These are phyloP conservation scores for Platanista minor DNA, from an alignment of 2,113 vertebrate genomes.

Conservation along the genomic window DNA sequence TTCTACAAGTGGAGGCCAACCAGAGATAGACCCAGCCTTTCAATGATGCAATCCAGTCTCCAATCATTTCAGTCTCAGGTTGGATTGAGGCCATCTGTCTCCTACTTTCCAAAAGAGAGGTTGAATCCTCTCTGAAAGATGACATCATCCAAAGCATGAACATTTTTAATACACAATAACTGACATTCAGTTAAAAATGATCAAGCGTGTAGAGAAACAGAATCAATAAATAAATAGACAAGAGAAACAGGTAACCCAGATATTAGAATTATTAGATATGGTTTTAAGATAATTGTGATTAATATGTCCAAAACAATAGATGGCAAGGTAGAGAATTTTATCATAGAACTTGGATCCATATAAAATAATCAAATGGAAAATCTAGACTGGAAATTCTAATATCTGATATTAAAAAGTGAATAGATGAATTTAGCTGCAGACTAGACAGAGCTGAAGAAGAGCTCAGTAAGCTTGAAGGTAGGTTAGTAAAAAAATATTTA, in stretches of 20 bases:
- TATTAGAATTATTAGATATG: background rate
- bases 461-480: background rate
- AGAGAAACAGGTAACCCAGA: background rate
- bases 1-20: background rate
- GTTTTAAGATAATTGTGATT: constrained; percentile 2
- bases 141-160: background rate
- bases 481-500: background rate
- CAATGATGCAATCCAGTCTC: background rate
- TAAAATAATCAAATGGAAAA: background rate
- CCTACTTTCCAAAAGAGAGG: background rate
- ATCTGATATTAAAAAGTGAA: background rate
- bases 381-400: background rate
- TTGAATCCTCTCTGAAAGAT: background rate
- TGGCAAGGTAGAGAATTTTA: background rate
- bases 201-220: background rate
- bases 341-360: background rate
- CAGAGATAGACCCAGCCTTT: background rate
- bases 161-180: background rate
- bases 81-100: background rate
- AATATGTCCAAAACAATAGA: background rate
- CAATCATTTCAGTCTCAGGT: background rate
- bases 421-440: background rate
- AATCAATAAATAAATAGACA: background rate
- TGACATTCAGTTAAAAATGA: background rate
- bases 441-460: background rate